Evolutionary conservation across 2,113 vertebrate genomes (phyloP).

Genomic region (Caranx ignobilis): DNA sequence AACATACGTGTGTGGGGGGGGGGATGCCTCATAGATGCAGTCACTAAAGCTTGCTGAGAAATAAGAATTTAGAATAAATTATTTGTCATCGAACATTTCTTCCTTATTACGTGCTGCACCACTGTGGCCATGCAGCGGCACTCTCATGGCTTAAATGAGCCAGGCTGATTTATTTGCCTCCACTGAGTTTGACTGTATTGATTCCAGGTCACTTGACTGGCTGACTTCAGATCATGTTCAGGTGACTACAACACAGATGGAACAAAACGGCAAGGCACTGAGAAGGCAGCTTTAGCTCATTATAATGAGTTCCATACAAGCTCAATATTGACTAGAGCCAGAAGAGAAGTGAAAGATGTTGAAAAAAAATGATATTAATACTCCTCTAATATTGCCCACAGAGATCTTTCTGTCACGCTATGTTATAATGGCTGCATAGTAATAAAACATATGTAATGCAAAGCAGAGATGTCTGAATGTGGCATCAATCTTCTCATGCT

Average conservation of each 20-base stretch:
- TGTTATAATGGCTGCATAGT: constrained; percentile 42
- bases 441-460: constrained; percentile 57
- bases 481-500: constrained; percentile 43
- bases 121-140: constrained; percentile 41
- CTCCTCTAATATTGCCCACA: constrained; percentile 44
- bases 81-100: constrained; percentile 67
- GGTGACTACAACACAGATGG: constrained; percentile 78
- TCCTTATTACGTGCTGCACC: constrained; percentile 37
- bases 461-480: constrained; percentile 57
- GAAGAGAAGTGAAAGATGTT: constrained; percentile 63
- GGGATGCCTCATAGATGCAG: constrained; percentile 23
- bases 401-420: constrained; percentile 59
- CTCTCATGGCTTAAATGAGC: constrained; percentile 70
- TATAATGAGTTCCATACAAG: constrained; percentile 74
- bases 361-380: constrained; percentile 68
- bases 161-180: constrained; percentile 70
- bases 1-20: constrained; percentile 4
- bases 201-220: constrained; percentile 78
- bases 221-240: constrained; percentile 77
- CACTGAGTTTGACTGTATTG: constrained; percentile 71
- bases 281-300: constrained; percentile 49
- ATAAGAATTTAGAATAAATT: constrained; percentile 53
- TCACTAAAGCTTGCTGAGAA: constrained; percentile 34
- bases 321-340: constrained; percentile 49
- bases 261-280: constrained; percentile 56